Evolutionary conservation across 2,888 invertebrate species (phyloP).

Genomic region (Brachyptera risi): DNA sequence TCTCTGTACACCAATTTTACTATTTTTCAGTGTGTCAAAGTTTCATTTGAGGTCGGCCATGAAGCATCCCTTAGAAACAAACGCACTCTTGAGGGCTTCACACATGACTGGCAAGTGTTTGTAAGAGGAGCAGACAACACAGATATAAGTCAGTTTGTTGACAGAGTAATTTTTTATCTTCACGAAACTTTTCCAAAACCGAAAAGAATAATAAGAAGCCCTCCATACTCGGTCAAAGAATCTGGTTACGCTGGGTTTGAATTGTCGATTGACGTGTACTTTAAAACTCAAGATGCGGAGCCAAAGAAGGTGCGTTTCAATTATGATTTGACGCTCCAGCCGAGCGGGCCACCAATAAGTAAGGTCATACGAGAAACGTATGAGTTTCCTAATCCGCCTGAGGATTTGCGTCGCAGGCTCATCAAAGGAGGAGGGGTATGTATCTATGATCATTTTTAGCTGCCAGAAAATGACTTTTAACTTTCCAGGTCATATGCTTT

Average conservation of each 20-base stretch:
- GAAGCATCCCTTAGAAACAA: slow-evolving; percentile 76
- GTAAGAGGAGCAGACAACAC: slow-evolving; percentile 84
- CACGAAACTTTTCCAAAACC: slow-evolving; percentile 92
- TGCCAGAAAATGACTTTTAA: too few relatives aligned
- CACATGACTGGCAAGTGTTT: slow-evolving; percentile 97
- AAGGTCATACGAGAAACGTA: slow-evolving; percentile 75
- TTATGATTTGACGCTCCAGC: slow-evolving; percentile 83
- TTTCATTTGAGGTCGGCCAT: slow-evolving; percentile 91
- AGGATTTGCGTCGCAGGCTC: slow-evolving; percentile 84
- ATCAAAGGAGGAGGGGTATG: slow-evolving; percentile 80
- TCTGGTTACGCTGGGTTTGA: slow-evolving; percentile 95
- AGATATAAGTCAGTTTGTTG: slow-evolving; percentile 86
- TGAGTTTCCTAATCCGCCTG: slow-evolving; percentile 78
- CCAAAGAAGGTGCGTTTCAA: slow-evolving; percentile 72
- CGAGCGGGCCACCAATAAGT: slow-evolving; percentile 65
- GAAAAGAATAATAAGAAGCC: slow-evolving; percentile 84
- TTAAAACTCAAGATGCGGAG: slow-evolving; percentile 85
- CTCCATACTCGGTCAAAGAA: slow-evolving; percentile 85
- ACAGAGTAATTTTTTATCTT: slow-evolving; percentile 82
- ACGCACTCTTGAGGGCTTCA: slow-evolving; percentile 84
- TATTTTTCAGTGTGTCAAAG: slow-evolving; percentile 54
- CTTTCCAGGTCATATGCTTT: too few relatives aligned
- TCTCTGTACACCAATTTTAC: too few relatives aligned
- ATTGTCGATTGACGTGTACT: slow-evolving; percentile 83
- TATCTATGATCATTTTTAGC: slow-evolving; percentile 32